Evolutionary conservation across 92 coral and sea anemone genomes (phyloP).

Genomic region (Hydrozoanthus gracilis): DNA sequence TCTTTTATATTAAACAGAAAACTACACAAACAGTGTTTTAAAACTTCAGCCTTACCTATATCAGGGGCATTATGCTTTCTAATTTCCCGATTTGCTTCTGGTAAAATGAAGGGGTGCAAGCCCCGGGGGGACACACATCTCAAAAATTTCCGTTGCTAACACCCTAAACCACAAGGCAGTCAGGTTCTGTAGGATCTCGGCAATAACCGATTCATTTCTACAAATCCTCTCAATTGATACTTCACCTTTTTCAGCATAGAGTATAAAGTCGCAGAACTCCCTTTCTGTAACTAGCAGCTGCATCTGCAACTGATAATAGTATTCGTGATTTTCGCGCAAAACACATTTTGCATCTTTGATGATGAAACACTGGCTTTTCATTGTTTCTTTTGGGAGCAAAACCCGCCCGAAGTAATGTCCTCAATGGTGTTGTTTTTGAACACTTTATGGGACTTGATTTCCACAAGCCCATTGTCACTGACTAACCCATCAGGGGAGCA

Average conservation of each 20-base stretch:
- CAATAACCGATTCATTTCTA: slow-evolving; percentile 60
- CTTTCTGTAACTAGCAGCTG: slow-evolving; percentile 69
- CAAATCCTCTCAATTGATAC: slow-evolving; percentile 59
- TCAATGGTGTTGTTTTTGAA: slow-evolving; percentile 61
- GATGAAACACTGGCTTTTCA: slow-evolving; percentile 62
- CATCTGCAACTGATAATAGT: slow-evolving; percentile 52
- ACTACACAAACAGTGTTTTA: slow-evolving; percentile 16
- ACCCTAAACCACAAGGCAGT: slow-evolving; percentile 56
- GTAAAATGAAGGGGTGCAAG: slow-evolving; percentile 44
- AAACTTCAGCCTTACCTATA: slow-evolving; percentile 16
- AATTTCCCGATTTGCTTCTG: slow-evolving; percentile 7
- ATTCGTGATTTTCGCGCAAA: slow-evolving; percentile 51
- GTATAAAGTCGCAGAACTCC: slow-evolving; percentile 54
- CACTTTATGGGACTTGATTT: slow-evolving; percentile 59
- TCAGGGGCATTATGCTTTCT: slow-evolving; percentile 26
- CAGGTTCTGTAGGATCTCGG: slow-evolving; percentile 50
- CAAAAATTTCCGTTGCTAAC: slow-evolving; percentile 67
- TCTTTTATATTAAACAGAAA: slow-evolving; percentile 3
- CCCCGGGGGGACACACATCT: slow-evolving; percentile 67
- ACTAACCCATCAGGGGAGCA: slow-evolving; percentile 73
- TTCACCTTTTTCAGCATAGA: slow-evolving; percentile 61
- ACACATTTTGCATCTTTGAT: slow-evolving; percentile 57
- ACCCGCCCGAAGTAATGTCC: slow-evolving; percentile 28
- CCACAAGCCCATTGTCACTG: slow-evolving; percentile 51
- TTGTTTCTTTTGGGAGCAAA: slow-evolving; percentile 45